These are phyloP conservation scores for Diadegma fenestrale DNA, from an alignment of 2,888 invertebrate genomes.

Conservation along the genomic window DNA sequence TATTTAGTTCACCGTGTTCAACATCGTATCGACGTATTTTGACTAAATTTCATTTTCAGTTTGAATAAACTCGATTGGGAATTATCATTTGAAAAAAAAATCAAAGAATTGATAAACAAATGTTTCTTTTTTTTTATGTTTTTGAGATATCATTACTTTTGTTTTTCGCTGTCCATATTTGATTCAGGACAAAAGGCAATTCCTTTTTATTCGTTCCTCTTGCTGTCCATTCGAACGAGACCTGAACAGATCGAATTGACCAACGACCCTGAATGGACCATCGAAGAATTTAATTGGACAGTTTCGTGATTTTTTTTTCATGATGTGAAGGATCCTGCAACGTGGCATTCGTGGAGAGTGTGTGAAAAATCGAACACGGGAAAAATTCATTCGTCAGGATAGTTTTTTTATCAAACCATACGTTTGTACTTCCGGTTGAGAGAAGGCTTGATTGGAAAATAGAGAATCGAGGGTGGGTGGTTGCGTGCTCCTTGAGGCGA, in stretches of 20 bases:
- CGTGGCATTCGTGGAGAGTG: neutral
- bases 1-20: no score
- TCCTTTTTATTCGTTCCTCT: neutral
- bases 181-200: neutral
- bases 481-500: neutral
- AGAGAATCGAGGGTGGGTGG: neutral
- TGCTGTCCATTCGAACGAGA: neutral
- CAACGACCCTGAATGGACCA: conserved; percentile 2
- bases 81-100: neutral
- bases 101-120: neutral
- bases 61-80: neutral
- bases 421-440: neutral
- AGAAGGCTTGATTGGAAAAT: conserved; percentile 24
- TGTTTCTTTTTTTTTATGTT: neutral
- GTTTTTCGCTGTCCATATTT: neutral
- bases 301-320: conserved; percentile 8
- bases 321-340: neutral
- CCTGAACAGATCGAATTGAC: conserved; percentile 21
- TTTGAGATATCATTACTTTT: neutral
- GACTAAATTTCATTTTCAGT: no score
- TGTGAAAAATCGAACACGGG: conserved; percentile 5
- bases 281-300: neutral
- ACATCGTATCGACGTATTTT: no score
- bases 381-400: neutral
- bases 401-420: neutral